Base-by-base conservation (phyloP, 2,113 vertebrate genomes). In the Lampris incognitus region DNA sequence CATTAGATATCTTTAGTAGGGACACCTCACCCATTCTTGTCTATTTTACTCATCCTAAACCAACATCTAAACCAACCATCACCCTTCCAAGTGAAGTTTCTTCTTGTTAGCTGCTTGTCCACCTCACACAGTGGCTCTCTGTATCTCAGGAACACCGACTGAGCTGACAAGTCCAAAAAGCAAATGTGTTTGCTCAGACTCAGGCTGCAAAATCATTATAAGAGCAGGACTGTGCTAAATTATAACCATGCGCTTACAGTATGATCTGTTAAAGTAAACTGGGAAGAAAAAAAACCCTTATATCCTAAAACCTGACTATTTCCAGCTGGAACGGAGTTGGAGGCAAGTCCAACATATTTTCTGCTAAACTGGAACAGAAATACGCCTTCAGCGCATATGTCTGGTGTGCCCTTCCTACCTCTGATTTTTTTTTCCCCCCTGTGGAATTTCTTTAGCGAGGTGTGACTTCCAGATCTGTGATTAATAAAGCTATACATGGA, bases 161-260 rank as follows among this genome's bases (percentile, higher is more conserved):
- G 39, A 64, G 81, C 79, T 89, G 88, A 90, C 89, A 85, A 50
- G 67, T 87, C 84, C 79, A 85, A 89, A 24, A 85, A 91, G 90
- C 86, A 82, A 92, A 90, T 83, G 91, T 91, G 90, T 93, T 92
- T 85, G 76, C 90, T 91, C 85, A 89, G 82, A 84, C 81, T 92
- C 84, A 82, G 87, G 88, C 85, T 86, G 88, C 84, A 89, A 92
- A 92, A 92, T 91, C 90, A 91, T 91, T 93, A 90, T 92, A 88
- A 90, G 89, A 88, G 84, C 87, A 76, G 73, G 85, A 85, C 86
- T 83, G 87, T 90, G 83, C 78, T 79, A 89, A 93, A 94, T 91
- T 91, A 92, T 94, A 91, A 94, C 91, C 93, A 94, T 85, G 74
- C 94, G 94, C 89, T 87, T 93, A 91, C 87, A 89, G 90, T 91